Base-by-base conservation (phyloP, 1,140 invertebrate genomes). In the Helicoverpa armigera region DNA sequence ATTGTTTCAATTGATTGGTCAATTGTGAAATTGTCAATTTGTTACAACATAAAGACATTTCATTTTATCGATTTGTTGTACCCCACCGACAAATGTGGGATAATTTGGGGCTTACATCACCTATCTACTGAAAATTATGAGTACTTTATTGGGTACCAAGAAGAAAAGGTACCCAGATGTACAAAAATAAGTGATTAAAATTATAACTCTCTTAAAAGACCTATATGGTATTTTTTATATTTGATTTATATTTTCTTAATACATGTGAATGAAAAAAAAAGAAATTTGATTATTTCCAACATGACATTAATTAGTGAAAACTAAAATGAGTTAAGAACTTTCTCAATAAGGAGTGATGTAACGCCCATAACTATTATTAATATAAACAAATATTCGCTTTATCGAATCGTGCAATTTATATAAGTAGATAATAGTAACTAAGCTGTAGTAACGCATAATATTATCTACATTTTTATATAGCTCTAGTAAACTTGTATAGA, bases 371-470 rank as follows among this genome's bases (percentile, higher is more conserved):
- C 48, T 77, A 77, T 65, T 77, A 77, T 67, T 61, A 88, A 83
- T 85, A 88, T 89, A 89, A 87, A 86, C 84, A 90, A 89, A 90
- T 90, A 88, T 91, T 94, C 91, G 93, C 92, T 93, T 94, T 93
- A 94, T 93, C 87, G 86, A 92, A 93, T 91, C 88, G 93, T 94
- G 93, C 93, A 94, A 94, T 94, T 94, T 94, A 91, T 86, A 87
- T 89, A 88, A 90, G 91, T 92, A 92, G 88, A 88, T 88, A 88
- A 80, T 92, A 93, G 89, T 82, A 81, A 61, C 29, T 92, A 93
- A 92, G 87, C 83, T 83, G 81, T 92, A 92, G 90, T 85, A 86
- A 88, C 86, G 85, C 85, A 89, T 90, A 92, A 88, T 83, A 83
- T 80, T 90, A 88, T 89, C 85, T 91, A 89, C 86, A 78, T 84